Base-by-base conservation (phyloP, 2,888 invertebrate species). In the Agrilus cyanescens region DNA sequence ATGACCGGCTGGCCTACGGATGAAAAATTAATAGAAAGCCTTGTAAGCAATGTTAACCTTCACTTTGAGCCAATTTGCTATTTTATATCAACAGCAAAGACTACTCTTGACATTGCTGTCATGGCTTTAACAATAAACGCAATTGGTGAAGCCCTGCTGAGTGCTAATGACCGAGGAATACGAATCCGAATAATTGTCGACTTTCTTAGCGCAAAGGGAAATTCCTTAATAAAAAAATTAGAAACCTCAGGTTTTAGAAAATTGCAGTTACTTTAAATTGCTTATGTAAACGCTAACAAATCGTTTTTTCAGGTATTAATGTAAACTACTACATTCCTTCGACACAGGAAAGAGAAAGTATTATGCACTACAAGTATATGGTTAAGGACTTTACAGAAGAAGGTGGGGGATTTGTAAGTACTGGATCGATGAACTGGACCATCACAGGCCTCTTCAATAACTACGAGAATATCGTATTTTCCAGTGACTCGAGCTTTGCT, bases 351-450 rank as follows among this genome's bases (percentile, higher is more conserved):
- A n/a, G 47, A 12, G 44, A 47, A 15, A 53, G 50, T 41, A 59
- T 60, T 16, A 59, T 61, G 58, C 61, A 61, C 46, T 50, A 53
- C 32, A 61, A 61, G 50, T 60, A 50, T 40, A 56, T 59, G 41
- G 45, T 61, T 1, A 61, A 61, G 48, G 61, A 61, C 47, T 57
- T 52, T 39, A 37, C 34, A 29, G 42, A 49, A 16, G 29, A 41
- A 5, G 39, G 38, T 35, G 25, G 10, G 10, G 57, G 58, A n/a
- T 59, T 46, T 46, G 37, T 58, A 7, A 50, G 53, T 35, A 53
- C 50, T 25, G 57, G 60, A 6, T 61, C 60, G 2, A 44, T 58
- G 48, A 61, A 61, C 50, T 46, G 58, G 32, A 53, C 53, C 12
- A 31, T 43, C 13, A 44, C 41, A n/a, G 50, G 54, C 12, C 52